Evolutionary conservation across 1,140 invertebrate species (phyloP), one percentile per base, ranked within the genome.

Genomic region (Cydia pomonella): DNA sequence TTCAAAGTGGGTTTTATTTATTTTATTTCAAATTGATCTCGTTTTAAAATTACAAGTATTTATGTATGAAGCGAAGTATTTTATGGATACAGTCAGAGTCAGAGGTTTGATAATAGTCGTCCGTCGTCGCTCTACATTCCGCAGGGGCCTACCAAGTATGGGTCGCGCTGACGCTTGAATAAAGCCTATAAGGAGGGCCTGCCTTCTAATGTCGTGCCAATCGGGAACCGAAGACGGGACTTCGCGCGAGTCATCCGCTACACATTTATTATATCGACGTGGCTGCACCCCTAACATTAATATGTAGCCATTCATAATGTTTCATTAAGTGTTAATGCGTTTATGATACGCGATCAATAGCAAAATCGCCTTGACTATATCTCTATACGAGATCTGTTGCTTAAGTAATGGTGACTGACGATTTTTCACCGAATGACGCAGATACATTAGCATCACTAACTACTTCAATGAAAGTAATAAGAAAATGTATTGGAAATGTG

Each of bases 321-420:
- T 91, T 92, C 89, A 90, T 92, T 91, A 91, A 83, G 83, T 84
- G 81, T 69, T 86, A 91, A 86, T 87, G 86, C 83, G 80, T 83
- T 87, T 80, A 84, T 81, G 81, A 87, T 86, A 86, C 73, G 75
- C 80, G 79, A 84, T 87, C 81, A 82, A 82, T 77, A 73, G 47
- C 41, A 75, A 74, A 69, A 69, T 69, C 64, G 64, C 64, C 64
- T 69, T 33, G 64, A 33, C 64, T 38, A 69, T 69, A 69, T 69
- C 64, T 69, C 64, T 69, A 69, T 69, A 69, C 64, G 29, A 69
- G 64, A 69, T 69, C 64, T 33, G 64, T 69, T 69, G 33, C 64
- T 41, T 69, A 69, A 69, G 64, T 73, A 73, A 73, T 73, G 72
- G 44, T 73, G 72, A 33, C 27, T 73, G 72, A 73, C 72, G 25